These are phyloP conservation scores for Ridgeia piscesae DNA, from an alignment of 1,140 invertebrate species.

Conservation along the genomic window DNA sequence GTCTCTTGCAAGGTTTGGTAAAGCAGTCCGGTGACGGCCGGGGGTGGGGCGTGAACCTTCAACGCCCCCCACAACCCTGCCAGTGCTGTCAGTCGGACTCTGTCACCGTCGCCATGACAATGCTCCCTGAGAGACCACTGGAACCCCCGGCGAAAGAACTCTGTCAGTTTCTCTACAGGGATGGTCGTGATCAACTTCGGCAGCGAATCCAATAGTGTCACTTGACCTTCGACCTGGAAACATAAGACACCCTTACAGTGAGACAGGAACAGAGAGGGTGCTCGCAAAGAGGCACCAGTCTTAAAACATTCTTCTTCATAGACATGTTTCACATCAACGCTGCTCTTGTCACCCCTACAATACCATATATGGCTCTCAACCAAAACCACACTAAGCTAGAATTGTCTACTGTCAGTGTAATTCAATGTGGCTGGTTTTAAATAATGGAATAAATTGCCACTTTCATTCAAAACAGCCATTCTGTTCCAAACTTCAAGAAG, in stretches of 20 bases:
- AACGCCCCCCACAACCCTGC: constrained; percentile 7
- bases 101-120: background rate
- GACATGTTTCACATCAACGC: no score
- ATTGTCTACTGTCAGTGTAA: no score
- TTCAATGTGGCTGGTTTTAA: no score
- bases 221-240: background rate
- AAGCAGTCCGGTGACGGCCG: background rate
- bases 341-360: no score
- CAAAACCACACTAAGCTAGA: no score
- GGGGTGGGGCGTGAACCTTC: constrained; percentile 18
- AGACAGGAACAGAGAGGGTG: background rate
- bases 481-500: no score
- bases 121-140: background rate
- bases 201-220: background rate
- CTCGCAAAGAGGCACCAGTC: background rate
- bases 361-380: no score
- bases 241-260: background rate
- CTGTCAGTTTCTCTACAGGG: background rate
- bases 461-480: no score
- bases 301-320: no score
- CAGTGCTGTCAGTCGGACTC: background rate
- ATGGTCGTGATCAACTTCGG: background rate
- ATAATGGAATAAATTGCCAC: no score
- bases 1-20: constrained; percentile 7
- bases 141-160: background rate